Evolutionary conservation across 2,797 vertebrate species (phyloP), one percentile per base, ranked within the genome.

Genomic region (Coreius guichenoti): DNA sequence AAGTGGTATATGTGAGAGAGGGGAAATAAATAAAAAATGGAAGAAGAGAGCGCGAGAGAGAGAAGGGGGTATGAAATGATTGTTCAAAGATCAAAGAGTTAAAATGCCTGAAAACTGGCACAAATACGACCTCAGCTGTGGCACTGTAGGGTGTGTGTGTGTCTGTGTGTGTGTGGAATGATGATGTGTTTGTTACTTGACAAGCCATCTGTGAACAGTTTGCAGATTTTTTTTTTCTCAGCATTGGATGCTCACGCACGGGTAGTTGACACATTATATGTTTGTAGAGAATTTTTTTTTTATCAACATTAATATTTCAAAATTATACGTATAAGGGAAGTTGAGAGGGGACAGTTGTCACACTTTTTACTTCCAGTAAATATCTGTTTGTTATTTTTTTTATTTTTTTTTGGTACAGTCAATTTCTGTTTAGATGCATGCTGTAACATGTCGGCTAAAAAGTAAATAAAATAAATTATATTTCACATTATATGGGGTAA

Each of bases 121-220:
- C 87, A 88, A 87, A 90, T 84, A 87, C 65, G 73, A 88, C 83
- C 86, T 88, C 89, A 90, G 89, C 89, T 90, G 89, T 90, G 86
- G 69, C 83, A 84, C 89, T 88, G 72, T 83, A 76, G 86, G 82
- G 84, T 43, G 73, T 82, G 81, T 84, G 81, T 81, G 76, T 67
- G 75, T 87, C 81, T 81, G 80, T 63, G 74, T 74, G 79, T 87
- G 79, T 72, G 69, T 87, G 81, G 31, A 61, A 70, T 82, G 67
- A 73, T 29, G 77, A 51, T 31, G 67, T 86, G 86, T 89, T 82
- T 89, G 86, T 85, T 86, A 84, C 86, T 85, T 88, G 87, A 82
- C 85, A 89, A 77, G 85, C 88, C 88, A 89, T 89, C 88, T 89
- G 88, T 88, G 82, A 82, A 82, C 74, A 67, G 74, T 79, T 82